These are phyloP conservation scores for Ceyx margarethae DNA, from an alignment of 2,113 vertebrate species.

Conservation along the genomic window DNA sequence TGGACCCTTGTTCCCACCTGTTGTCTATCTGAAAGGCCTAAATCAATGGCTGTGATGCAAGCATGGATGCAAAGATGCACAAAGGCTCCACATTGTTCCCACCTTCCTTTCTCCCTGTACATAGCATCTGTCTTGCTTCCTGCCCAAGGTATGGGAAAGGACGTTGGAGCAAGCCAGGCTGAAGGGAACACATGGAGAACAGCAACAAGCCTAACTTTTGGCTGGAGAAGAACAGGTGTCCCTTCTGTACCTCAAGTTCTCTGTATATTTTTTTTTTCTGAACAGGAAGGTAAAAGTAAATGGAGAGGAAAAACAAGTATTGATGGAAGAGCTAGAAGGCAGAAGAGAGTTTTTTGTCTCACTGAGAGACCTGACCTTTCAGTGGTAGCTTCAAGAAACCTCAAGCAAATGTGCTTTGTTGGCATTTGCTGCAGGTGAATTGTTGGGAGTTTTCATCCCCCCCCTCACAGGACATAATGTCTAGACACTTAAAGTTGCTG, in stretches of 20 bases:
- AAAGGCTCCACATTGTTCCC: background rate
- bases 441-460: background rate
- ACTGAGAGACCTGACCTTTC: conserved; percentile 60
- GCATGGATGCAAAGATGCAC: background rate
- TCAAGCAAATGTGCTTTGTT: conserved; percentile 40
- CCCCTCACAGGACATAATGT: background rate
- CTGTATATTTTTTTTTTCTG: background rate
- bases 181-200: background rate
- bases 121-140: background rate
- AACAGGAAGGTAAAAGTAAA: conserved; percentile 40
- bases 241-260: background rate
- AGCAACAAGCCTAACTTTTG: fast-evolving
- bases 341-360: background rate
- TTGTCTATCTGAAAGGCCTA: background rate
- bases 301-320: conserved; percentile 49
- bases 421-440: conserved; percentile 19
- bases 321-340: conserved; percentile 45
- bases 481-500: background rate
- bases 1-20: background rate
- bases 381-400: conserved; percentile 41
- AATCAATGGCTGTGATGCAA: background rate
- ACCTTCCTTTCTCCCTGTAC: background rate
- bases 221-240: background rate
- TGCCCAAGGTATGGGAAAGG: background rate
- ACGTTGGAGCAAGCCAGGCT: background rate